Percentiles rank a stretch among this genome's conserved stretches.
phyloP scores from a whole-genome alignment of 2,113 vertebrate genomes.

The Rhineura floridana region DNA sequence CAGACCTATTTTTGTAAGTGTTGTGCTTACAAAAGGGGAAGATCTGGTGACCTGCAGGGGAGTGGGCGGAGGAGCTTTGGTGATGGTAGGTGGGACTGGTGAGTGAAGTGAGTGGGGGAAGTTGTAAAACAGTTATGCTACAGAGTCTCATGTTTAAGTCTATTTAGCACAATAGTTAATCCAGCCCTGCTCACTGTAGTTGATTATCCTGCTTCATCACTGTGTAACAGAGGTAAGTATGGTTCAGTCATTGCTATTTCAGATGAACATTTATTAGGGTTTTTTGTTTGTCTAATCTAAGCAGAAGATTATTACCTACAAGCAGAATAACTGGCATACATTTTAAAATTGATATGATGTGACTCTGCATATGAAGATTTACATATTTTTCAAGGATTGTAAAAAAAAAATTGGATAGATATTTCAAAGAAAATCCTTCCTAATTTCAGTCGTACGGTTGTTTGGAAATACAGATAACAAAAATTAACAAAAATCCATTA shows the following conservation, averaged over 20 bases:
- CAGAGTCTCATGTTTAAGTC: not conserved
- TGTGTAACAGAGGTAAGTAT: not conserved
- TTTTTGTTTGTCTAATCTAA: not conserved
- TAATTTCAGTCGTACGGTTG: not conserved
- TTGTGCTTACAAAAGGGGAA: too few relatives aligned
- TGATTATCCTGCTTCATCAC: not conserved
- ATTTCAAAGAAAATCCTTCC: not conserved
- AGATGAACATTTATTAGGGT: not conserved
- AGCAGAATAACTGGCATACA: not conserved
- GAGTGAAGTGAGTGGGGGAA: too few relatives aligned
- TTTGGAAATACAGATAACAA: not conserved
- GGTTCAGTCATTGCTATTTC: not conserved
- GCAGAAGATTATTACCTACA: not conserved
- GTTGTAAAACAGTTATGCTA: not conserved
- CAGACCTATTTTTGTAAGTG: too few relatives aligned
- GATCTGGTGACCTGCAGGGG: too few relatives aligned
- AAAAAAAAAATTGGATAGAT: not conserved
- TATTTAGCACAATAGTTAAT: not conserved
- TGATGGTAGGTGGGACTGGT: too few relatives aligned
- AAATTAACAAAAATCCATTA: not conserved
- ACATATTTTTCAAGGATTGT: not conserved
- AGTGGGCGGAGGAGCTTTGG: too few relatives aligned
- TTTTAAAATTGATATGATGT: not conserved
- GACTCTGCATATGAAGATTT: not conserved
- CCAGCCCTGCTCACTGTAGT: not conserved